A percentile compares a stretch with the other conserved stretches of the same genome.
These are phyloP conservation scores for Carassius auratus DNA, from an alignment of 2,113 vertebrate species.

Conservation along the genomic window DNA sequence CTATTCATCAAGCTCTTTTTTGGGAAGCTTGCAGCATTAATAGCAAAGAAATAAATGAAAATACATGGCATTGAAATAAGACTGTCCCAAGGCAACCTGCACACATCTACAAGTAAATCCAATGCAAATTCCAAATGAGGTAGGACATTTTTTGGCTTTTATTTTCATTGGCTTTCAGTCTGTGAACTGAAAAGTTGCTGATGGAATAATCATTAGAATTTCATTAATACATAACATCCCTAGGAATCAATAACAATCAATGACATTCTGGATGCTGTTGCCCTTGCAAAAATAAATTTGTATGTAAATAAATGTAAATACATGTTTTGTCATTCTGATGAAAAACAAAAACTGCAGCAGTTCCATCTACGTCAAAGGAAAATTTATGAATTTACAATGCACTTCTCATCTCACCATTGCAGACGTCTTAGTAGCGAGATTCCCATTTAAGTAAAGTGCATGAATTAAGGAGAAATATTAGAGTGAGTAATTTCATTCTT, in stretches of 20 bases:
- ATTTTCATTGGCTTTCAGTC: neutral
- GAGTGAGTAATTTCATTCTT: conserved; percentile 49
- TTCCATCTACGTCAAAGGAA: conserved; percentile 37
- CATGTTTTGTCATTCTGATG: conserved; percentile 8
- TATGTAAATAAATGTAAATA: conserved; percentile 7
- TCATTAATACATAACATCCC: conserved; percentile 6
- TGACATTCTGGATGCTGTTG: neutral
- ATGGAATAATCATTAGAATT: neutral
- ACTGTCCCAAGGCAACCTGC: conserved; percentile 2
- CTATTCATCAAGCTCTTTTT: conserved; percentile 49
- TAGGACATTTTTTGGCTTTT: neutral
- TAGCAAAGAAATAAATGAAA: conserved; percentile 46
- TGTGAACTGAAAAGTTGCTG: conserved; percentile 37
- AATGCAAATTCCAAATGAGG: conserved; percentile 47
- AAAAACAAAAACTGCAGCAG: neutral
- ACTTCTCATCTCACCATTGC: conserved; percentile 4
- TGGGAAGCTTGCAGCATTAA: conserved; percentile 47
- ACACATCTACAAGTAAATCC: conserved; percentile 43
- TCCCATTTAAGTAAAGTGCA: conserved; percentile 54
- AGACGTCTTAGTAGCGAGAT: conserved; percentile 52
- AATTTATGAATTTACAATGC: conserved; percentile 49
- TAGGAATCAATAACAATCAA: conserved; percentile 15
- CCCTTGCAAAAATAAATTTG: conserved; percentile 21
- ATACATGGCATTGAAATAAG: conserved; percentile 27
- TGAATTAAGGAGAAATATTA: conserved; percentile 56